phyloP scores from a whole-genome alignment of 2,888 invertebrate genomes.

The Campaea margaritaria region DNA sequence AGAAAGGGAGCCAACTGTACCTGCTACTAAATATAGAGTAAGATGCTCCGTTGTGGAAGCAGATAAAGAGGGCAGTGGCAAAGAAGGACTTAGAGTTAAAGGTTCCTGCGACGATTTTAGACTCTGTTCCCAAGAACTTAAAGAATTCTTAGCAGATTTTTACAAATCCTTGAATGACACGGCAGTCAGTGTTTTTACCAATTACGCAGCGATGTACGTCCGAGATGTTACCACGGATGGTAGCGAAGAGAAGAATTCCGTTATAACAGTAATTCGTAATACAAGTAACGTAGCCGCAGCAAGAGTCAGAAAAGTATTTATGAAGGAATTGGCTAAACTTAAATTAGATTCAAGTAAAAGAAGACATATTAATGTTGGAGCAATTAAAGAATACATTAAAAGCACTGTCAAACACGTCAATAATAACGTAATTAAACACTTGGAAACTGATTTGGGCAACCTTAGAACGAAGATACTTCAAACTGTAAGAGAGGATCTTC shows the following conservation, averaged over 20 bases:
- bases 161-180: slow-evolving; percentile 62
- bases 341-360: slow-evolving; percentile 52
- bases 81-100: slow-evolving; percentile 6
- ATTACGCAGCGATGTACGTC: slow-evolving; percentile 67
- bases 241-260: slow-evolving; percentile 46
- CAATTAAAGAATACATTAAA: slow-evolving; percentile 51
- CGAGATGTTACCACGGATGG: slow-evolving; percentile 56
- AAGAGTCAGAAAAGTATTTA: slow-evolving; percentile 49
- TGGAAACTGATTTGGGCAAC: slow-evolving; percentile 42
- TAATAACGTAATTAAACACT: slow-evolving; percentile 36
- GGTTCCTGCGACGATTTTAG: slow-evolving; percentile 51
- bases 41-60: slow-evolving; percentile 51
- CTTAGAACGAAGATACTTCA: slow-evolving; percentile 43
- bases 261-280: slow-evolving; percentile 48
- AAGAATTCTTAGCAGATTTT: slow-evolving; percentile 54
- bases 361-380: slow-evolving; percentile 49
- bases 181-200: slow-evolving; percentile 54
- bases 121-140: slow-evolving; percentile 65
- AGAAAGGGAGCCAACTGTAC: slow-evolving; percentile 46
- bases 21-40: slow-evolving; percentile 51
- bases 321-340: slow-evolving; percentile 48
- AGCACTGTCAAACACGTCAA: slow-evolving; percentile 43
- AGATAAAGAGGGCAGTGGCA: slow-evolving; percentile 13
- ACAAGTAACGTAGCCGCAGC: slow-evolving; percentile 42
- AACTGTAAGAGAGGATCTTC: slow-evolving; percentile 55